Conservation (phyloP, 92 coral and sea anemone genomes). For the Muricea muricata region DNA sequence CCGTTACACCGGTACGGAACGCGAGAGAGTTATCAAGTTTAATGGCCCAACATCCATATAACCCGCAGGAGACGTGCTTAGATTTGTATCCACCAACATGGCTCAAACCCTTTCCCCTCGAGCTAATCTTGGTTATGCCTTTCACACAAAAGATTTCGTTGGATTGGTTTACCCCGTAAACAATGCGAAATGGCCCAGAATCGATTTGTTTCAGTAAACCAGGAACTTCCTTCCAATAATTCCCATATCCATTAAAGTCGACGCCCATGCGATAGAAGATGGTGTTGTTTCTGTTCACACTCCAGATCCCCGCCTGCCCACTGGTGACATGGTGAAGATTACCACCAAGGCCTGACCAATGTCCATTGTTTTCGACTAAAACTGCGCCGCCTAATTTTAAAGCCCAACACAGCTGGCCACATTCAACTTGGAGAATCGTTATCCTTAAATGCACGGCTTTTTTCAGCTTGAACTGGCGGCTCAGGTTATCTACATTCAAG, state of each 20-base stretch:
- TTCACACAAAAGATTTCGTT: background rate
- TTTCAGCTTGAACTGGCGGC: background rate
- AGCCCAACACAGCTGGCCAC: background rate
- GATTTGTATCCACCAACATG: background rate
- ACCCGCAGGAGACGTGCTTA: background rate
- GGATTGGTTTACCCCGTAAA: background rate
- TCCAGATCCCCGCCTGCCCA: background rate
- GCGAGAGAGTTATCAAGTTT: background rate
- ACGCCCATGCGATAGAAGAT: background rate
- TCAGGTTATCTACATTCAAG: background rate
- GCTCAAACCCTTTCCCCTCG: background rate
- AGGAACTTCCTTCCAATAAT: background rate
- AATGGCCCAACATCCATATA: conserved; percentile 14
- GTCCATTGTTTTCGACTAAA: background rate
- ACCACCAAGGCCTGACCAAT: background rate
- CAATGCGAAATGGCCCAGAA: background rate
- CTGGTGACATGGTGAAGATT: background rate
- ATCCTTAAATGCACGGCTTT: background rate
- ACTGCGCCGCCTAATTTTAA: background rate
- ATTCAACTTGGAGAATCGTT: background rate
- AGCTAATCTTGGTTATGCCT: background rate
- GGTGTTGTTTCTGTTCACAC: background rate
- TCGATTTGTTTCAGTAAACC: background rate
- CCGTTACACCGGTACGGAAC: conserved; percentile 14
- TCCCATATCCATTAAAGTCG: background rate